These are phyloP conservation scores for Hydroisotoma schaefferi DNA, from an alignment of 2,888 invertebrate genomes.

Conservation along the genomic window DNA sequence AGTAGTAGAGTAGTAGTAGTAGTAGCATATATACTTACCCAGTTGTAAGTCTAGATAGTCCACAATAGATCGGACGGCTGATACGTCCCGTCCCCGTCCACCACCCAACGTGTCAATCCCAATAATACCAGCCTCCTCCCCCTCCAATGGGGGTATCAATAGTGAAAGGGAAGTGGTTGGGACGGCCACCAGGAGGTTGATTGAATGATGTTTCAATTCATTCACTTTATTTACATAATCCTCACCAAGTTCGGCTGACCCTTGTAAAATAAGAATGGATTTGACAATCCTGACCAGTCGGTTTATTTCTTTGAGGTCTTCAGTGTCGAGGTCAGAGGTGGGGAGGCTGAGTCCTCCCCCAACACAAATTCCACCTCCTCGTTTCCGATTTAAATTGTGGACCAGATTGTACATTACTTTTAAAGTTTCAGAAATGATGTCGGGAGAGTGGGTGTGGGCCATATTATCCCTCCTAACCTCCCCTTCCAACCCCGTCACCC, in stretches of 20 bases:
- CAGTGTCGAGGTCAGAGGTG: slow-evolving; percentile 13
- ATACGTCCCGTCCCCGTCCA: slow-evolving; percentile 78
- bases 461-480: slow-evolving; percentile 54
- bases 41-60: slow-evolving; percentile 66
- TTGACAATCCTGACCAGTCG: slow-evolving; percentile 22
- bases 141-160: slow-evolving; percentile 58
- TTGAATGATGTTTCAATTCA: slow-evolving; percentile 62
- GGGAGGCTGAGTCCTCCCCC: too few relatives aligned
- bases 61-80: slow-evolving; percentile 69
- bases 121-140: background rate
- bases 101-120: slow-evolving; percentile 58
- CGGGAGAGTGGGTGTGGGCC: slow-evolving; percentile 59
- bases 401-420: slow-evolving; percentile 73
- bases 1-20: too few relatives aligned
- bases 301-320: slow-evolving; percentile 22
- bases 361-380: background rate
- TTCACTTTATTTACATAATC: background rate
- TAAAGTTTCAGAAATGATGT: slow-evolving; percentile 67
- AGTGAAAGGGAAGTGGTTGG: slow-evolving; percentile 70
- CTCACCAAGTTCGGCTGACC: background rate
- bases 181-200: slow-evolving; percentile 79
- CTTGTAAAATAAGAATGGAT: background rate
- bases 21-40: slow-evolving; percentile 55
- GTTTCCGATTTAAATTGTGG: slow-evolving; percentile 30
- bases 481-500: slow-evolving; percentile 59